Conservation (phyloP, 2,888 invertebrate species). For the Metalampra italica region DNA sequence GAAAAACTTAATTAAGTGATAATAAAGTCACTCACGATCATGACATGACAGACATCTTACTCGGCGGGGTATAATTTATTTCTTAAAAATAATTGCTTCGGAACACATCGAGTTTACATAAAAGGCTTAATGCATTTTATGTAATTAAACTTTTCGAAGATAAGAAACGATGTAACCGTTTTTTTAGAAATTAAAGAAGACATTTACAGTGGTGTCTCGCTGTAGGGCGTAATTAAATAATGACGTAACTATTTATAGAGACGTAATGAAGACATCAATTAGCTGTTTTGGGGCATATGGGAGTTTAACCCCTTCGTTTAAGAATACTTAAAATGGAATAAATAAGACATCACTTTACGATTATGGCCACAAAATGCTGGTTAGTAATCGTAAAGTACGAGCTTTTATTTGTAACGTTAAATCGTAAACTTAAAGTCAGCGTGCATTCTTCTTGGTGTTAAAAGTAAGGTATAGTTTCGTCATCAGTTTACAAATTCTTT, state of each 20-base stretch:
- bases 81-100: constrained; percentile 25
- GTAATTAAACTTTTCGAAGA: constrained; percentile 37
- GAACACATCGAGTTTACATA: constrained; percentile 28
- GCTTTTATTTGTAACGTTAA: too few species aligned
- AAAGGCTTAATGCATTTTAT: constrained; percentile 41
- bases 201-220: constrained; percentile 1
- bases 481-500: too few species aligned
- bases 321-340: too few species aligned
- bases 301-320: too few species aligned
- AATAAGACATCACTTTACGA: background rate
- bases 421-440: too few species aligned
- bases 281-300: too few species aligned
- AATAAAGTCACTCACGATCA: constrained; percentile 31
- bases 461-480: too few species aligned
- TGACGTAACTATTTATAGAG: background rate
- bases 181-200: constrained; percentile 14
- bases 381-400: too few species aligned
- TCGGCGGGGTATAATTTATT: constrained; percentile 37
- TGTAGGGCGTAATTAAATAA: background rate
- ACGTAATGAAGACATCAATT: background rate
- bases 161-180: constrained; percentile 20
- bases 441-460: too few species aligned
- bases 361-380: background rate
- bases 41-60: constrained; percentile 25
- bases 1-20: constrained; percentile 28